phyloP scores from a whole-genome alignment of 1,140 invertebrate genomes.

The Drosophila tropicalis region DNA sequence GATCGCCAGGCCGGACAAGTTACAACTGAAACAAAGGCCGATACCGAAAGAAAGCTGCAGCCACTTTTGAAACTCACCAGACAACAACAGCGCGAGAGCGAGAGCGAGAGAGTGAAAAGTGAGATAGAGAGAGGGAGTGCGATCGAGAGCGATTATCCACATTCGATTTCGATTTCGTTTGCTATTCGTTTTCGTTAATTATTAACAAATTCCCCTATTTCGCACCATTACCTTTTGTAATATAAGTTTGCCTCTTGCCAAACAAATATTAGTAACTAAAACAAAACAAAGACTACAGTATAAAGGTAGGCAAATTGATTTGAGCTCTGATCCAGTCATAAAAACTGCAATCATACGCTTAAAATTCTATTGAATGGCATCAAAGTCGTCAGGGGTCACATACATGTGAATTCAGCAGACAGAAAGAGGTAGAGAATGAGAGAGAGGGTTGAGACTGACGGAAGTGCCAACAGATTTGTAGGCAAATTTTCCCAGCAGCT shows the following conservation, averaged over 20 bases:
- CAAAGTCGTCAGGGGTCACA: not conserved
- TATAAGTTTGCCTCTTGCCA: not conserved
- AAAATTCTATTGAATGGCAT: not conserved
- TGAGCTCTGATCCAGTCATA: conserved; percentile 11
- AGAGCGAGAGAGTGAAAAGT: not conserved
- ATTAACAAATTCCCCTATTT: conserved; percentile 14
- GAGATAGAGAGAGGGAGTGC: not conserved
- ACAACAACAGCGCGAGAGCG: not conserved
- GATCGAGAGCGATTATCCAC: not conserved
- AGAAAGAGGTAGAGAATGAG: not conserved
- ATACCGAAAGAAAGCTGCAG: conserved; percentile 36
- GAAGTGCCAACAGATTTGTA: too few relatives aligned
- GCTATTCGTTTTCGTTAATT: conserved; percentile 1
- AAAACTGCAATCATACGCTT: not conserved
- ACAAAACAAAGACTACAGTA: not conserved
- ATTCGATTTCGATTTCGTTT: not conserved
- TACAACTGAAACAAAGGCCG: conserved; percentile 33
- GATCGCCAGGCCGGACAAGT: conserved; percentile 18
- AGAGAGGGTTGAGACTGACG: too few relatives aligned
- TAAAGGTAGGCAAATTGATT: not conserved
- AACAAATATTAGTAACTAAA: conserved; percentile 12
- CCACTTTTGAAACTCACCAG: conserved; percentile 13
- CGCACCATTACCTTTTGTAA: conserved; percentile 8
- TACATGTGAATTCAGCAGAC: not conserved
- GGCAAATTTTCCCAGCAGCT: too few relatives aligned